Evolutionary conservation across 2,888 invertebrate species (phyloP).

Genomic region (Pristionchus mayeri): DNA sequence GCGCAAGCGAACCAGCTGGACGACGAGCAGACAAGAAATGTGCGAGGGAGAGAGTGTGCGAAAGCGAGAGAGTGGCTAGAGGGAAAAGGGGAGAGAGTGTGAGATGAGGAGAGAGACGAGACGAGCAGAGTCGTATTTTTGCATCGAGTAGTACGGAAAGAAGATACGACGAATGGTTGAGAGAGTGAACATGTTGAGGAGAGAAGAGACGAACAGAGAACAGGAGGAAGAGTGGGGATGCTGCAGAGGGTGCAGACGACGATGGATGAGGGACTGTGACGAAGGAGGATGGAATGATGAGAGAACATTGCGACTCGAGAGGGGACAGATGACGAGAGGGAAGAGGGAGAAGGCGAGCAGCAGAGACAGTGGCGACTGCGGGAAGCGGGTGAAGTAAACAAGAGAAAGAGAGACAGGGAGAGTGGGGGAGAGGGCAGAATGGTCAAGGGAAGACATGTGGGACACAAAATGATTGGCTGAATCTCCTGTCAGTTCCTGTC

Average conservation of each 20-base stretch:
- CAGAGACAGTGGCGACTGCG: background rate
- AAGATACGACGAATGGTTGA: slow-evolving; percentile 11
- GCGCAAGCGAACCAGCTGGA: slow-evolving; percentile 25
- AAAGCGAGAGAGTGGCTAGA: slow-evolving; percentile 12
- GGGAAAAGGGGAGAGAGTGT: background rate
- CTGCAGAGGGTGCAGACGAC: slow-evolving; percentile 10
- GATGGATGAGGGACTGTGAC: background rate
- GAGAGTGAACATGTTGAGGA: background rate
- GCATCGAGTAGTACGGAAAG: background rate
- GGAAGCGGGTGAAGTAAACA: slow-evolving; percentile 30
- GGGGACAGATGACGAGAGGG: background rate
- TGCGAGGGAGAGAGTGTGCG: background rate
- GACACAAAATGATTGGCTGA: background rate
- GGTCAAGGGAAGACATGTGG: background rate
- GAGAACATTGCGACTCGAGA: background rate
- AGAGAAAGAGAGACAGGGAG: background rate
- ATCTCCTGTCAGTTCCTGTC: background rate
- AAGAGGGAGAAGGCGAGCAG: background rate
- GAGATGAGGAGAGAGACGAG: background rate
- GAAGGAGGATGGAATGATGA: background rate
- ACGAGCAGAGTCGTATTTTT: background rate
- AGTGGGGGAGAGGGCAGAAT: background rate
- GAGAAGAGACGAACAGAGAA: slow-evolving; percentile 3
- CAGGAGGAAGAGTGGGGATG: background rate
- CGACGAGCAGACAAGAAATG: background rate